These are phyloP conservation scores for Doryteuthis pealeii DNA, from an alignment of 1,140 invertebrate genomes.

Conservation along the genomic window DNA sequence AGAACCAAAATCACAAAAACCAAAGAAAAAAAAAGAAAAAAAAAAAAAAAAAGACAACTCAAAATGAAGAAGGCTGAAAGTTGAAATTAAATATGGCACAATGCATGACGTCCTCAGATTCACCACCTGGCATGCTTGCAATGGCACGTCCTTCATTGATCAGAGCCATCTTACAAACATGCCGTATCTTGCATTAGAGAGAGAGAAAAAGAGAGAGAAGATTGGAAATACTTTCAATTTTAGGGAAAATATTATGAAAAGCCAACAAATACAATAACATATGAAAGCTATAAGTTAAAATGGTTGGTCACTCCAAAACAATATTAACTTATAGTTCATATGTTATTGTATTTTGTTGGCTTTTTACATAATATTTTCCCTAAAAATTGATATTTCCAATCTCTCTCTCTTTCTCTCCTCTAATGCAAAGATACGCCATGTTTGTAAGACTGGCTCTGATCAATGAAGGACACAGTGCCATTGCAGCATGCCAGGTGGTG, in stretches of 20 bases:
- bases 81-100: not conserved
- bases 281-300: no score
- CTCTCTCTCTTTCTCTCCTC: slow-evolving; percentile 3
- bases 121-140: slow-evolving; percentile 9
- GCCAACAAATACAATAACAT: not conserved
- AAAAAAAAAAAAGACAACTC: not conserved
- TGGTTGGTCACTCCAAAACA: no score
- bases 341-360: not conserved
- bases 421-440: not conserved
- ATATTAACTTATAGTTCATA: no score
- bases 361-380: not conserved
- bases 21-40: not conserved
- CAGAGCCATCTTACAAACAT: slow-evolving; percentile 9
- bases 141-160: slow-evolving; percentile 7
- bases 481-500: slow-evolving; percentile 10
- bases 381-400: slow-evolving; percentile 9
- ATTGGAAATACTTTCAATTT: slow-evolving; percentile 2
- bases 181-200: slow-evolving; percentile 10
- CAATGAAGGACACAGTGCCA: slow-evolving; percentile 4
- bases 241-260: slow-evolving; percentile 4
- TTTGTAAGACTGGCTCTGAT: slow-evolving; percentile 9
- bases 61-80: not conserved
- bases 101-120: slow-evolving; percentile 7
- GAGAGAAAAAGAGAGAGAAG: slow-evolving; percentile 4
- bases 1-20: slow-evolving; percentile 7